Percentiles rank a stretch among this genome's conserved stretches.
Evolutionary conservation across 1,140 invertebrate genomes (phyloP).

Genomic region (Nebria ingens): DNA sequence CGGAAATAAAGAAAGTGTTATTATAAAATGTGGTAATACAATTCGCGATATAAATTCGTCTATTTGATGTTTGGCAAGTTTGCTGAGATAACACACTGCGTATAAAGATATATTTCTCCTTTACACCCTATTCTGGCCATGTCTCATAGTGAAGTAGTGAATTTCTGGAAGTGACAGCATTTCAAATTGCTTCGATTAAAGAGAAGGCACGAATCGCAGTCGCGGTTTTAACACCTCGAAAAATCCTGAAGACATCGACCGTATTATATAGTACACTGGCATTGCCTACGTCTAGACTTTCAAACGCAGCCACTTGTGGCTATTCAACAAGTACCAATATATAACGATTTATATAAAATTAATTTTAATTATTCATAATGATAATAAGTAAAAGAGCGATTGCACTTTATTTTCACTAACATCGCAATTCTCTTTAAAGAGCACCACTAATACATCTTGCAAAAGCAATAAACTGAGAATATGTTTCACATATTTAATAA

Average conservation of each 20-base stretch:
- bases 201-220: neutral
- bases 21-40: no score
- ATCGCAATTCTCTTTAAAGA: no score
- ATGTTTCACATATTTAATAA: no score
- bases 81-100: neutral
- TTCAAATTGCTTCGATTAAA: constrained; percentile 8
- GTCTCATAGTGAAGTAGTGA: neutral
- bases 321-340: neutral
- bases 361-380: no score
- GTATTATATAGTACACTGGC: no score
- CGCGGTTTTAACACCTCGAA: constrained; percentile 5
- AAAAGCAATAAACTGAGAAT: no score
- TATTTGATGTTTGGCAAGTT: neutral
- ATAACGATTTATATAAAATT: no score
- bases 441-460: no score
- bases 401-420: no score
- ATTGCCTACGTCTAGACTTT: constrained; percentile 4
- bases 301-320: neutral
- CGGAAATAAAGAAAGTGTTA: no score
- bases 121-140: neutral
- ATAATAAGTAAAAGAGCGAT: no score
- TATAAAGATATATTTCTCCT: neutral
- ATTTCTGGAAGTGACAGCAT: constrained; percentile 6
- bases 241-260: constrained; percentile 4
- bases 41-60: no score